Evolutionary conservation across 2,888 invertebrate genomes (phyloP), one percentile per base, ranked within the genome.

Genomic region (Apocheima hispidaria): DNA sequence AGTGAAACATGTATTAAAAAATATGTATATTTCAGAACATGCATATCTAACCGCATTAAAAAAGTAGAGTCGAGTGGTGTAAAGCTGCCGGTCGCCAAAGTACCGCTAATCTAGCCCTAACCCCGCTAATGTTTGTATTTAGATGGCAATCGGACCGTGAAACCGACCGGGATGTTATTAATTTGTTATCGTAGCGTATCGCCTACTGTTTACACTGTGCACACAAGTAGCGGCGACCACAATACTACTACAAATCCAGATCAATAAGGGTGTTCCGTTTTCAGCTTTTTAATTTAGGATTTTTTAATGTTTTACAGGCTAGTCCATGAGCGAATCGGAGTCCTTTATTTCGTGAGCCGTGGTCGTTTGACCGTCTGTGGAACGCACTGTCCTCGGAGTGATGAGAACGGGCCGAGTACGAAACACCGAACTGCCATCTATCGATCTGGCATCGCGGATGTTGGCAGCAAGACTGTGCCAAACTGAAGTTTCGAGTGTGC

Each of bases 141-240:
- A 70, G 74, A 71, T 72, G 73, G 54, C 68, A 77, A 79, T 77
- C 75, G 68, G 53, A 56, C 67, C 79, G 73, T 73, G 71, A 77
- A 68, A 73, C 65, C 68, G 77, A 66, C 63, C 55, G 58, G 56
- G 28, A 44, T 64, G 65, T 77, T 78, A 79, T 77, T 78, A 79
- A 78, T 77, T 73, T 72, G 72, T 73, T 80, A 79, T 79, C 77
- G 66, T 64, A 64, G 63, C 69, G 6, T 52, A 63, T 56, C 61
- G 43, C 60, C 54, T 55, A 64, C 71, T 79, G 77, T 77, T 76
- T 73, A 71, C 70, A 58, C 68, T 68, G 43, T 48, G 68, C 72
- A 65, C 33, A 18, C 60, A 53, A 46, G 21, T 38, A 58, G 12
- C 43, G 23, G 40, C 28, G 56, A 51, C 44, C 28, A 43, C 18